These are phyloP conservation scores for Streblospio benedicti DNA, from an alignment of 1,140 invertebrate species.

Conservation along the genomic window DNA sequence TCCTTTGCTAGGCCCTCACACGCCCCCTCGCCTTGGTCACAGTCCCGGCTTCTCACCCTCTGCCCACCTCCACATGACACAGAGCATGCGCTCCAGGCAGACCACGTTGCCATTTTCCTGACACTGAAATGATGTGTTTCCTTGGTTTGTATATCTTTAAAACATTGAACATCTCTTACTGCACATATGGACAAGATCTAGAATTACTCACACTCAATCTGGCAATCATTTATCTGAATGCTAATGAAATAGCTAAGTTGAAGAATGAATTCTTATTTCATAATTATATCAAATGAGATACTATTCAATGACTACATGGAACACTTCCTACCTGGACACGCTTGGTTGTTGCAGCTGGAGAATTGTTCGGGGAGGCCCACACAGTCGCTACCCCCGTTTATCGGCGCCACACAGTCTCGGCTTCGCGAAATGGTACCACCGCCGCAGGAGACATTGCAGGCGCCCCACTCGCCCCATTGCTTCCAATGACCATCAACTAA, in stretches of 20 bases:
- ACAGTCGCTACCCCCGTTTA: conserved; percentile 30
- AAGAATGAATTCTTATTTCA: no score
- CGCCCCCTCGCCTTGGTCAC: no score
- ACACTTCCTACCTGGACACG: conserved; percentile 20
- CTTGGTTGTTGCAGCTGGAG: conserved; percentile 11
- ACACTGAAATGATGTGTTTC: no score
- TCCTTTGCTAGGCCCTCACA: no score
- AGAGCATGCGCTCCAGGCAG: conserved; percentile 78
- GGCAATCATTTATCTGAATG: no score
- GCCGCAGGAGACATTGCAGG: conserved; percentile 81
- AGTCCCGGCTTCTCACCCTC: conserved; percentile 54
- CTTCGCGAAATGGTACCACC: conserved; percentile 68
- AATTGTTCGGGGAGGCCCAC: conserved; percentile 11
- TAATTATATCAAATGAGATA: no score
- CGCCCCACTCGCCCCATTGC: conserved; percentile 65
- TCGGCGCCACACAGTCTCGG: conserved; percentile 31
- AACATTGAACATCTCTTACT: no score
- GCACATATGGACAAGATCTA: no score
- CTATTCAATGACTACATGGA: no score
- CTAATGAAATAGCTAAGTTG: no score
- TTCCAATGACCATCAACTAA: conserved; percentile 34
- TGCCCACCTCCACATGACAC: conserved; percentile 81
- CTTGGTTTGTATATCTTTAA: no score
- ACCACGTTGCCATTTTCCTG: conserved; percentile 55
- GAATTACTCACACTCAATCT: no score